Base-by-base conservation (phyloP, 1,140 invertebrate species). In the Nymphalis io region DNA sequence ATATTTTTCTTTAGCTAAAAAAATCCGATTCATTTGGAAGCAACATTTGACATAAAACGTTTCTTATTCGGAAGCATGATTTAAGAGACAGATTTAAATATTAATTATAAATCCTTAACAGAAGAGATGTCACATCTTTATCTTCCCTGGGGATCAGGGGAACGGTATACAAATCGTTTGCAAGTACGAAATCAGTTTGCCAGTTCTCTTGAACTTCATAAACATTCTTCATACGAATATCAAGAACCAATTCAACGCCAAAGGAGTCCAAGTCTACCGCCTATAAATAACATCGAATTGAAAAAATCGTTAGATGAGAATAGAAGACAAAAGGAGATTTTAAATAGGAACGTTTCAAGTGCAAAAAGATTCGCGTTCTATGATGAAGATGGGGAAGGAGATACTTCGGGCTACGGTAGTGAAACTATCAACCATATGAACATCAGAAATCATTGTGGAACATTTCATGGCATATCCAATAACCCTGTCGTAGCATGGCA, bases 321-420 rank as follows among this genome's bases (percentile, higher is more conserved):
- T 18, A 85, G 51, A 80, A 73, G 70, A 68, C 64, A 39, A 79
- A 84, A 74, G 39, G 78, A 79, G 23, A 74, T 80, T 18, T 48
- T 87, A 27, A 90, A 92, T 65, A 74, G 88, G 46, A 90, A 91
- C 58, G 80, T 87, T 64, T 81, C 86, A 0, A 87, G 83, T 71
- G 84, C 90, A 64, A 89, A 92, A 66, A 78, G 89, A 70, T 89
- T 92, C 46, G 77, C 89, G 4, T 91, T 91, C 74, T 91, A 91
- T 57, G 91, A 92, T 66, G 93, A 94, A 73, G 94, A 94, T 66
- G 93, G 93, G 21, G 95, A 94, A 80, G 94, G 93, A 0, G 94
- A 95, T 70, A 95, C 95, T 67, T 95, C 95, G 27, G 95, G 95
- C 16, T 95, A 95, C 79, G 95, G 94, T 15, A 95, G 95, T 77